Conservation (phyloP, 2,797 vertebrate genomes). For the Alcedo atthis region DNA sequence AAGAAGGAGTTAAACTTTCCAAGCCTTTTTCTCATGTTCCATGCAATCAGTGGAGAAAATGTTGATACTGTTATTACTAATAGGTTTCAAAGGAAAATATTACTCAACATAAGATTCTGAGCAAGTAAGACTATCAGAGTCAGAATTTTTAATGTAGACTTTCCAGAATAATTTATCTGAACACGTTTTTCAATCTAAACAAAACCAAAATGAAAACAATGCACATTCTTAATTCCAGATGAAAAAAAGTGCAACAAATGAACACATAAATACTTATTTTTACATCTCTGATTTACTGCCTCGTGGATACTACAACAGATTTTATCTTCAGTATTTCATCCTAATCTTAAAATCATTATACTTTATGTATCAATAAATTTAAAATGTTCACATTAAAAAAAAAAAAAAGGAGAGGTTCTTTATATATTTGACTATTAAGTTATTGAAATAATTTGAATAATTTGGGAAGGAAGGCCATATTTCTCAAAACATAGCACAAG, state of each 20-base stretch:
- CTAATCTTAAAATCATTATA: background rate
- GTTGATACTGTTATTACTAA: background rate
- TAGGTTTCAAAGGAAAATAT: background rate
- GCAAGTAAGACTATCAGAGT: background rate
- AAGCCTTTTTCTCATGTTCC: background rate
- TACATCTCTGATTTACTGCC: background rate
- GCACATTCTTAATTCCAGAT: background rate
- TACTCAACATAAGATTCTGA: background rate
- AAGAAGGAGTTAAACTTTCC: background rate
- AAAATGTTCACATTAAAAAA: background rate
- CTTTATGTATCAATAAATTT: background rate
- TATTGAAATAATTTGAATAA: background rate
- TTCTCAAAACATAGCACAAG: constrained; percentile 2
- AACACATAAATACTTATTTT: background rate
- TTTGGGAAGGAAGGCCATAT: background rate
- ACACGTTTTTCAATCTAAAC: background rate
- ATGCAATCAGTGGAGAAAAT: background rate
- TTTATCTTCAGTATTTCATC: background rate
- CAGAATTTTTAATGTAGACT: background rate
- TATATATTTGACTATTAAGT: background rate
- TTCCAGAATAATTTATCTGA: background rate
- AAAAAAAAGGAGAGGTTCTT: background rate
- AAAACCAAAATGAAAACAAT: background rate
- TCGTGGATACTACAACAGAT: background rate
- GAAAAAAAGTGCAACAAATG: background rate